phyloP scores from a whole-genome alignment of 37 sponge, comb jelly and placozoan species.

The Beroe forskalii region DNA sequence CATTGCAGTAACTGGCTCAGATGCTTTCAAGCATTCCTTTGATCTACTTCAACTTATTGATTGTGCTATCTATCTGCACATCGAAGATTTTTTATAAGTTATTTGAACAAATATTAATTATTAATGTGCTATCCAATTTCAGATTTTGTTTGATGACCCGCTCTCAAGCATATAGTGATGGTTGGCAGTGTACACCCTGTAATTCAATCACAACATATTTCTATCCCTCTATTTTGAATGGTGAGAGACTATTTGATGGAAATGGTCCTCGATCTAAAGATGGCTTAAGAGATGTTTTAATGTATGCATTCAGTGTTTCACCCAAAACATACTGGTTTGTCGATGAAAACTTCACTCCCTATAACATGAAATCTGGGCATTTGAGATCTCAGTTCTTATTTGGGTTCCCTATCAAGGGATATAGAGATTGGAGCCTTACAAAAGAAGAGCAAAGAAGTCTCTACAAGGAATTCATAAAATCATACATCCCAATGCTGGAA shows the following conservation, averaged over 20 bases:
- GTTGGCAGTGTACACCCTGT: slow-evolving; percentile 53
- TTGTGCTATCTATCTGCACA: no score
- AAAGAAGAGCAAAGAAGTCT: slow-evolving; percentile 42
- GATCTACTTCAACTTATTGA: no score
- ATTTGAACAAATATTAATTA: no score
- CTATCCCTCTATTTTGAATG: slow-evolving; percentile 38
- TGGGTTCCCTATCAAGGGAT: slow-evolving; percentile 62
- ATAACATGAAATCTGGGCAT: slow-evolving; percentile 45
- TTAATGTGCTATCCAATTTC: no score
- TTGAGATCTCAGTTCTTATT: slow-evolving; percentile 40
- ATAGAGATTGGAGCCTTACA: slow-evolving; percentile 35
- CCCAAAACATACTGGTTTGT: slow-evolving; percentile 61
- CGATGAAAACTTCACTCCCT: slow-evolving; percentile 54
- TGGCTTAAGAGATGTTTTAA: slow-evolving; percentile 4
- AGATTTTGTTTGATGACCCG: slow-evolving; percentile 61
- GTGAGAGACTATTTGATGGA: slow-evolving; percentile 48
- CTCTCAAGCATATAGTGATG: slow-evolving; percentile 38
- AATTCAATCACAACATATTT: slow-evolving; percentile 60
- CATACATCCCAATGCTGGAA: slow-evolving; percentile 48
- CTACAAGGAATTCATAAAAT: slow-evolving; percentile 59
- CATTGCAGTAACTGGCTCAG: no score
- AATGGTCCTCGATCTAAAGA: slow-evolving; percentile 58
- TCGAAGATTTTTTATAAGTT: no score
- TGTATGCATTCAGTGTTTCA: slow-evolving; percentile 42
- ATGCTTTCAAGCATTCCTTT: no score